A percentile compares a stretch with the other conserved stretches of the same genome.
Conservation (phyloP, 2,797 vertebrate genomes). For the Sebastes hopkinsi region DNA sequence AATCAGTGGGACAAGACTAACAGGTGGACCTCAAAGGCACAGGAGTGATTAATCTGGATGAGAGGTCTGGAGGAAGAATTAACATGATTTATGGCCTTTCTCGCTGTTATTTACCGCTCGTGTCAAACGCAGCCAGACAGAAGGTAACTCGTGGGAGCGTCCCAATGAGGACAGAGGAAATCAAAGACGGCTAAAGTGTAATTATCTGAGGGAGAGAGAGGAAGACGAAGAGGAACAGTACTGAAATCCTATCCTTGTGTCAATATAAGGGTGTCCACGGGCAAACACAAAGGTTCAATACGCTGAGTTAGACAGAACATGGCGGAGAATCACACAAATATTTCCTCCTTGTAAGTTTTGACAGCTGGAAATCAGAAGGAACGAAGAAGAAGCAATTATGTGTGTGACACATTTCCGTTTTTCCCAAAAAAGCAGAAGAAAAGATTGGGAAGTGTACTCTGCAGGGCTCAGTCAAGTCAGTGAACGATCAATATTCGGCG, state of each 20-base stretch:
- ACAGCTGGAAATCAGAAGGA: neutral
- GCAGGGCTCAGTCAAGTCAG: conserved; percentile 13
- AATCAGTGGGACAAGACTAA: conserved; percentile 34
- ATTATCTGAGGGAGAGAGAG: conserved; percentile 46
- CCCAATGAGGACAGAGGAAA: conserved; percentile 45
- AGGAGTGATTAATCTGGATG: conserved; percentile 57
- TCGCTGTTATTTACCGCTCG: conserved; percentile 62
- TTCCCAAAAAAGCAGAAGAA: neutral
- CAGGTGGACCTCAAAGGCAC: conserved; percentile 58
- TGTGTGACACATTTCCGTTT: neutral
- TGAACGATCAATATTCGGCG: conserved; percentile 53
- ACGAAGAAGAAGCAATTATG: neutral
- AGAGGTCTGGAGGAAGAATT: conserved; percentile 49
- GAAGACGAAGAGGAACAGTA: neutral
- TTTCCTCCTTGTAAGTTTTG: neutral
- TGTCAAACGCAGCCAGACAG: conserved; percentile 46
- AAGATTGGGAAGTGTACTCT: neutral
- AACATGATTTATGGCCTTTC: conserved; percentile 60
- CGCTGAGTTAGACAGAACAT: neutral
- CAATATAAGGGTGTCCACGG: conserved; percentile 3
- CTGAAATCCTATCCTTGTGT: conserved; percentile 27
- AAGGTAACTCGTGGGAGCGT: conserved; percentile 35
- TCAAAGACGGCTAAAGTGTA: conserved; percentile 58
- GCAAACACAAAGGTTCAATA: conserved; percentile 6
- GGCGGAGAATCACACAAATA: conserved; percentile 1